Base-by-base conservation (phyloP, 2,797 vertebrate species). In the Hafferia zeledoni region DNA sequence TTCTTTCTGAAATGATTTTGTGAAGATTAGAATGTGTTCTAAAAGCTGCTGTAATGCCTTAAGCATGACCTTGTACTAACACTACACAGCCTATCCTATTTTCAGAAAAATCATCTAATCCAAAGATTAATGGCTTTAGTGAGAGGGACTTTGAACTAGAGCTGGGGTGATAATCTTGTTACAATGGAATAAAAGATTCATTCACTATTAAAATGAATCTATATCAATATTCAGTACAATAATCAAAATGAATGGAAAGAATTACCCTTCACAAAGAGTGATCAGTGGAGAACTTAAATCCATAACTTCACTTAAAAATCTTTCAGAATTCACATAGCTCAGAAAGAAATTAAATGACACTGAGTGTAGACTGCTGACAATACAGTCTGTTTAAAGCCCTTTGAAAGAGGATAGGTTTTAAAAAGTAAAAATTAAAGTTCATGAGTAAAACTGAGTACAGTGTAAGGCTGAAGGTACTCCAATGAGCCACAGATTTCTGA, bases 161-260 rank as follows among this genome's bases (percentile, higher is more conserved):
- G 43, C 56, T 67, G 46, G 49, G 50, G 55, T 81, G 61, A 90
- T 68, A 91, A 86, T 88, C 85, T 74, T 90, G 24, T 46, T 68
- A 90, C 61, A 94, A 90, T 52, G 23, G 80, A 91, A 94, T 83
- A 93, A 95, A 96, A 82, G 55, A 82, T 61, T 55, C 23, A 71
- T 91, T 95, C 69, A 81, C 43, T 81, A 93, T 81, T 93, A 91
- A 94, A 81, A 95, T 79, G 6, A 91, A 83, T 80, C 56, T 53
- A n/a, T 87, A 87, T 70, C 81, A 90, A 94, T 83, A 83, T 81
- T 83, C 76, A 88, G 53, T 43, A 53, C n/a, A 46, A 89, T 85
- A 90, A 92, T 69, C 10, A 89, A 94, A 95, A 91, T 30, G 57
- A 91, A 65, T n/a, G 16, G 57, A 84, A 95, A 76, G 43, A 94